phyloP scores from a whole-genome alignment of 2,888 invertebrate species.

The Hybos culiciformis region DNA sequence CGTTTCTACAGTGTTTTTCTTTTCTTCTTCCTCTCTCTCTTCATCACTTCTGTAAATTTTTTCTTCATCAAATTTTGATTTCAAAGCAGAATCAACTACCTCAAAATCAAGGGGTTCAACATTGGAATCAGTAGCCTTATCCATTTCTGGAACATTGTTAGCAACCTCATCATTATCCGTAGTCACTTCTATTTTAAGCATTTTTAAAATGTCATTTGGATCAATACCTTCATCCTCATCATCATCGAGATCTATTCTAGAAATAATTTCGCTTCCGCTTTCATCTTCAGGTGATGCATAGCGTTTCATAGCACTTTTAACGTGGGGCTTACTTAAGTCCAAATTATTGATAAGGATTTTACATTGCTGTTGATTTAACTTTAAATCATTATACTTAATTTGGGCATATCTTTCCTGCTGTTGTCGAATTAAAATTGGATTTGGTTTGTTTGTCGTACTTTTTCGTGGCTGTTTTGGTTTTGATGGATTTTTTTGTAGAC shows the following conservation, averaged over 20 bases:
- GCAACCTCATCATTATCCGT: neutral
- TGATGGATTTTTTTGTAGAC: conserved; percentile 4
- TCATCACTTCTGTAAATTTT: conserved; percentile 1
- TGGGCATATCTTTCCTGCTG: conserved; percentile 26
- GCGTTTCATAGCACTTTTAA: neutral
- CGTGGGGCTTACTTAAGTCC: conserved; percentile 13
- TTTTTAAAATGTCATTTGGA: conserved; percentile 5
- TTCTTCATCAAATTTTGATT: neutral
- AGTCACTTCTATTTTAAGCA: neutral
- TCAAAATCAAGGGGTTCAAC: too few relatives aligned
- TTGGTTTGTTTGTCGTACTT: conserved; percentile 31
- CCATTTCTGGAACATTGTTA: conserved; percentile 5
- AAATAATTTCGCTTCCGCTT: too few relatives aligned
- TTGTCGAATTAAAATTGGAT: conserved; percentile 30
- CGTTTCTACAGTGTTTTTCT: neutral
- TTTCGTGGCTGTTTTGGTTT: conserved; percentile 30
- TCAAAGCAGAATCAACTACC: conserved; percentile 4
- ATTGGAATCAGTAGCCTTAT: conserved; percentile 9
- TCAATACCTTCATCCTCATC: conserved; percentile 12
- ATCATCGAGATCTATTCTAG: too few relatives aligned
- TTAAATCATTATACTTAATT: conserved; percentile 26
- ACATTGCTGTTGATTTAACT: conserved; percentile 28
- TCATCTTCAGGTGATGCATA: conserved; percentile 1
- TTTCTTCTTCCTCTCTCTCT: neutral
- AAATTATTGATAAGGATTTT: conserved; percentile 23